Conservation (phyloP, 2,888 invertebrate genomes). For the Fragum whitleyi region DNA sequence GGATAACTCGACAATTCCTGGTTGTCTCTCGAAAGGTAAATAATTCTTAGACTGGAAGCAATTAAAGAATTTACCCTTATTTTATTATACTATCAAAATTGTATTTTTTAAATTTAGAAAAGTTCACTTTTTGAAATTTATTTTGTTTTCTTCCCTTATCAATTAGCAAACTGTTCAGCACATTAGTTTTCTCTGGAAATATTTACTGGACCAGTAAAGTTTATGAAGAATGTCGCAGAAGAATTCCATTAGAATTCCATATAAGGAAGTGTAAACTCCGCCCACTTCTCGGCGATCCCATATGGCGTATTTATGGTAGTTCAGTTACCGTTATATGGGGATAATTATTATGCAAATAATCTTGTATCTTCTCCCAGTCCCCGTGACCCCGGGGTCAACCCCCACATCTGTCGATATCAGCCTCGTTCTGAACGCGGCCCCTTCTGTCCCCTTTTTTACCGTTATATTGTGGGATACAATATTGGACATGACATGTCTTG, state of each 20-base stretch:
- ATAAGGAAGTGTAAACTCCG: conserved; percentile 19
- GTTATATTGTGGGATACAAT: conserved; percentile 4
- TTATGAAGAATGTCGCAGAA: neutral
- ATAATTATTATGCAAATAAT: conserved; percentile 66
- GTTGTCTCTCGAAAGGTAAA: too few species aligned
- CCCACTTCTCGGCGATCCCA: conserved; percentile 49
- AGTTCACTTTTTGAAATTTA: too few species aligned
- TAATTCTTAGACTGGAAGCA: too few species aligned
- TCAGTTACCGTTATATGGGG: conserved; percentile 52
- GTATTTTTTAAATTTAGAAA: too few species aligned
- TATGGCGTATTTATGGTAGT: conserved; percentile 51
- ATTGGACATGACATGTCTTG: neutral
- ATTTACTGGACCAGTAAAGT: neutral
- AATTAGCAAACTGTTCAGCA: too few species aligned
- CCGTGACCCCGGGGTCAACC: conserved; percentile 47
- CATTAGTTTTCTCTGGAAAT: conserved; percentile 3
- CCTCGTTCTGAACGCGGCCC: conserved; percentile 38
- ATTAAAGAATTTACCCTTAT: too few species aligned
- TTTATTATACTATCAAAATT: too few species aligned
- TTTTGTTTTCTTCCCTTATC: too few species aligned
- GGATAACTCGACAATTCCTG: too few species aligned
- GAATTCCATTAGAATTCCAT: conserved; percentile 28
- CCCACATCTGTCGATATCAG: conserved; percentile 57
- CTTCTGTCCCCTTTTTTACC: conserved; percentile 25
- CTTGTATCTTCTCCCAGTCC: conserved; percentile 48